Evolutionary conservation across 2,797 vertebrate genomes (phyloP).

Genomic region (Paramormyrops hopkinsi): DNA sequence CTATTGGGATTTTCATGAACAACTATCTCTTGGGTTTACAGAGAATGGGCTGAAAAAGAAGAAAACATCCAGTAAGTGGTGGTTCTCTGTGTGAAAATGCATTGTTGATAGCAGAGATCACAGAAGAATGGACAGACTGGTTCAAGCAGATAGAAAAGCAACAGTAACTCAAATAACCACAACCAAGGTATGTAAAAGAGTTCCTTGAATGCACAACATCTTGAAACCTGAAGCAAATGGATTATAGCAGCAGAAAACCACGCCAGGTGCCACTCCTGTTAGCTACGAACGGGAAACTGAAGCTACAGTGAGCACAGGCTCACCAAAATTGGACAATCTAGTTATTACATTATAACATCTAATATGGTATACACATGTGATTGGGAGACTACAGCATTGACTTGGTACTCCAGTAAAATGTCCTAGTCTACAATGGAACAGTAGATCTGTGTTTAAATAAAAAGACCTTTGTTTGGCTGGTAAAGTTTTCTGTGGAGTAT

Average conservation of each 20-base stretch:
- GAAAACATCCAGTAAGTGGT: not conserved
- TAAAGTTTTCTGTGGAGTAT: not conserved
- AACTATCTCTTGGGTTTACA: not conserved
- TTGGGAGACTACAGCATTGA: not conserved
- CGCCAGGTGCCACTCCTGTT: not conserved
- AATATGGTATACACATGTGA: not conserved
- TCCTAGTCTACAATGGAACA: not conserved
- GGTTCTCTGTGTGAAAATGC: not conserved
- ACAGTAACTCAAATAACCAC: not conserved
- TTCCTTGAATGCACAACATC: not conserved
- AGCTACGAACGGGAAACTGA: not conserved
- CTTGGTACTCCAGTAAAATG: not conserved
- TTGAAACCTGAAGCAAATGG: not conserved
- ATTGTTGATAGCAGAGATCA: not conserved
- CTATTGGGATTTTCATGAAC: not conserved
- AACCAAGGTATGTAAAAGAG: not conserved
- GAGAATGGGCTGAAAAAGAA: not conserved
- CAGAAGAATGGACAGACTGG: not conserved
- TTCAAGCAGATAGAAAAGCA: not conserved
- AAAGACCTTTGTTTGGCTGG: not conserved
- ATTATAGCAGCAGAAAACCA: not conserved
- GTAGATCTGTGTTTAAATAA: not conserved
- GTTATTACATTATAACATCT: not conserved
- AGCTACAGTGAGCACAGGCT: not conserved
- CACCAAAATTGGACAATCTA: not conserved